Evolutionary conservation across 1,140 invertebrate species (phyloP).

Genomic region (Diuraphis noxia): DNA sequence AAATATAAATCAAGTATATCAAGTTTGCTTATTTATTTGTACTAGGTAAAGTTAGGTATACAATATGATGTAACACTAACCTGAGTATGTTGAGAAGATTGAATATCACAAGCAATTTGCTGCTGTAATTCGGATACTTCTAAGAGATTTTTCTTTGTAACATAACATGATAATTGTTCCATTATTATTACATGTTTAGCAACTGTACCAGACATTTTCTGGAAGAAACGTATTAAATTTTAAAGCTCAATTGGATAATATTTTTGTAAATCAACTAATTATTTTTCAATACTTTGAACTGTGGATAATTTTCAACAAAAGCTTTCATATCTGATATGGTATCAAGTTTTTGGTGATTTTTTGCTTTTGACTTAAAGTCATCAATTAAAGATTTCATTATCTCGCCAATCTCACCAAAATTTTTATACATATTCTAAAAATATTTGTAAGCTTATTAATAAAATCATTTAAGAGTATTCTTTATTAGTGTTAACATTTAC

Average conservation of each 20-base stretch:
- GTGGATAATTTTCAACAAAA: conserved; percentile 97
- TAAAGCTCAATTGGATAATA: not conserved
- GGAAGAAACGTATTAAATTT: conserved; percentile 55
- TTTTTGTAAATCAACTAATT: not conserved
- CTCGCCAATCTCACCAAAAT: conserved; percentile 97
- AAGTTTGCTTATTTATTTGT: not conserved
- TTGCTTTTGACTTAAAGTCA: conserved; percentile 94
- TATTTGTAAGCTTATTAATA: not conserved
- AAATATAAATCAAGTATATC: not conserved
- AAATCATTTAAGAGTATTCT: not conserved
- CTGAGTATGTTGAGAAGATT: conserved; percentile 85
- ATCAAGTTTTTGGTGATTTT: conserved; percentile 96
- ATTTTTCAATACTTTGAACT: conserved; percentile 76
- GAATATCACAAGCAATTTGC: conserved; percentile 89
- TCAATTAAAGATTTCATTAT: conserved; percentile 98
- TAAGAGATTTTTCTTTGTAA: conserved; percentile 77
- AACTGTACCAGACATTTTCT: conserved; percentile 97
- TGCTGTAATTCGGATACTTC: conserved; percentile 96
- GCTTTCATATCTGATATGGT: conserved; percentile 98
- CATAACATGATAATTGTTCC: conserved; percentile 87
- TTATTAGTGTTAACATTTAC: conserved; percentile 36
- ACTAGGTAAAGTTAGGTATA: not conserved
- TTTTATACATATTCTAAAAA: conserved; percentile 86
- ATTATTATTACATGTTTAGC: conserved; percentile 96
- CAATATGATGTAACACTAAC: conserved; percentile 60